Conservation (phyloP, 1,140 invertebrate genomes). For the Aporrectodea caliginosa region DNA sequence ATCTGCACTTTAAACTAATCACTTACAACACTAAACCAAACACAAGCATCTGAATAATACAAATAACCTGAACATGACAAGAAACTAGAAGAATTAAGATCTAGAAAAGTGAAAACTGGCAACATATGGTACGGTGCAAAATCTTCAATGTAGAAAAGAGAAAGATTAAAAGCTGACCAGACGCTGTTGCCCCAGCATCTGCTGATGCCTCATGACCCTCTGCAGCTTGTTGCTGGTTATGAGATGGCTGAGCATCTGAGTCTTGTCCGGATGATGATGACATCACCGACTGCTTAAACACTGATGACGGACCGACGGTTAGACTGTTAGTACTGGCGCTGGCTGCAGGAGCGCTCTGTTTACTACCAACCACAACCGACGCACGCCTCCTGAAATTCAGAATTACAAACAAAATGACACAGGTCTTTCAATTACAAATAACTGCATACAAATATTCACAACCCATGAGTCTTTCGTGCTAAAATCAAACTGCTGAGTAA, state of each 20-base stretch:
- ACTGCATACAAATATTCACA: too few species aligned
- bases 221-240: neutral
- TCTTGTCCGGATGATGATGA: neutral
- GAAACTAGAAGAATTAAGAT: too few species aligned
- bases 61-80: too few species aligned
- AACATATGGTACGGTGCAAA: too few species aligned
- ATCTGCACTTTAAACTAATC: too few species aligned
- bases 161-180: neutral
- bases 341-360: neutral
- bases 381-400: neutral
- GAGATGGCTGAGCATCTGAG: neutral
- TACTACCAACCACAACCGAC: constrained; percentile 1
- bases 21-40: too few species aligned
- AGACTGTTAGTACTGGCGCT: neutral
- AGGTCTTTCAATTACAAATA: too few species aligned
- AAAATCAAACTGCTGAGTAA: too few species aligned
- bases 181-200: neutral
- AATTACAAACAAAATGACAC: neutral
- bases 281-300: neutral
- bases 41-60: too few species aligned
- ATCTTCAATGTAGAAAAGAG: too few species aligned
- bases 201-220: neutral
- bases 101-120: too few species aligned
- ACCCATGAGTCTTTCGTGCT: too few species aligned
- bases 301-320: neutral